A percentile compares a stretch with the other conserved stretches of the same genome.
Evolutionary conservation across 2,797 vertebrate genomes (phyloP).

Genomic region (Karalla daura): DNA sequence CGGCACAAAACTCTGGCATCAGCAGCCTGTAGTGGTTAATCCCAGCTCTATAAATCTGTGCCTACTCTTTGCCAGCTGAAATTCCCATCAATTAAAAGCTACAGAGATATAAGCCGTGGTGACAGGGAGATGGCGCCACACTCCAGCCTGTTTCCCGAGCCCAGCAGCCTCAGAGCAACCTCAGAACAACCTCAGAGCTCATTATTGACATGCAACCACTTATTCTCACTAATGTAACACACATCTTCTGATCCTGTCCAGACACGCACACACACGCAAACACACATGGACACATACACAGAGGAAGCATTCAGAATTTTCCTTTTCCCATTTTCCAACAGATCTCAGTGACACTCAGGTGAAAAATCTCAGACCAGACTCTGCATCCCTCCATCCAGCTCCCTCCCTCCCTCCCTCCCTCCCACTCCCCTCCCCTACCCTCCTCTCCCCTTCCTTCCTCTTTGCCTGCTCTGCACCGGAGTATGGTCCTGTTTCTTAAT

Average conservation of each 20-base stretch:
- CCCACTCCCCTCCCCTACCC: not conserved
- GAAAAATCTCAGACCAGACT: slow-evolving; percentile 45
- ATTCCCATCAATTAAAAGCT: not conserved
- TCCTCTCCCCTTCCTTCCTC: not conserved
- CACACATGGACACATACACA: slow-evolving; percentile 18
- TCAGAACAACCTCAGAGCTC: slow-evolving; percentile 19
- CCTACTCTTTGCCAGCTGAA: not conserved
- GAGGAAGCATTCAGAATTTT: slow-evolving; percentile 11
- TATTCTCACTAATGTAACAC: slow-evolving; percentile 13
- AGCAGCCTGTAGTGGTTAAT: not conserved
- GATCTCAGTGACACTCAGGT: slow-evolving; percentile 46
- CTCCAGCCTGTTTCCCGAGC: slow-evolving; percentile 13
- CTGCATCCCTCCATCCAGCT: too few species aligned
- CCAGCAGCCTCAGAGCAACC: slow-evolving; percentile 15
- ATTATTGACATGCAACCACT: slow-evolving; percentile 13
- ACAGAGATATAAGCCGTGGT: not conserved
- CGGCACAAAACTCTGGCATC: slow-evolving; percentile 8
- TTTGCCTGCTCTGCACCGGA: slow-evolving; percentile 76
- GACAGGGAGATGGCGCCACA: slow-evolving; percentile 71
- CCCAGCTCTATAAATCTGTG: slow-evolving; percentile 17
- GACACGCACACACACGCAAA: too few species aligned
- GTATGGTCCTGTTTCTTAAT: slow-evolving; percentile 85
- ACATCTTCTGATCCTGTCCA: not conserved
- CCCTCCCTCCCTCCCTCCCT: not conserved
- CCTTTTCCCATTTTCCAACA: not conserved